Base-by-base conservation (phyloP, 2,797 vertebrate genomes). In the Malacoctenus gilli region DNA sequence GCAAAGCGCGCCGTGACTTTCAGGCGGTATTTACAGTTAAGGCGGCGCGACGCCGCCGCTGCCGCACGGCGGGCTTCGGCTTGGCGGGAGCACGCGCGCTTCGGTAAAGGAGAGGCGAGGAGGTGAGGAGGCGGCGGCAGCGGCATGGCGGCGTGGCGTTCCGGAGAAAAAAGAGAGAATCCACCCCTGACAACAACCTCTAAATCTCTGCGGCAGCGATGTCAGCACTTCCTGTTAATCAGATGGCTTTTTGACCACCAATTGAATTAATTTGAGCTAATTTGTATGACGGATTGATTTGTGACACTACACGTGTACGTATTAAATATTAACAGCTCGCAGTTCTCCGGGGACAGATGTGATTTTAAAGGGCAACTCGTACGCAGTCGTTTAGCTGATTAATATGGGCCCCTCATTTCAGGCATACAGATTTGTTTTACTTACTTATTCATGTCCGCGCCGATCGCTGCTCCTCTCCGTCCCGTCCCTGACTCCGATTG, bases 261-360 rank as follows among this genome's bases (percentile, higher is more conserved):
- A 82, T 86, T 85, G 83, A 90, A 90, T 88, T 87, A 88, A 90
- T 88, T 87, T 72, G 38, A 79, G 69, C 79, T 90, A 89, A 92
- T 90, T 89, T 89, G 83, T 72, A 55, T 62, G 85, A 84, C 85
- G 77, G 83, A 89, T 91, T 88, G 83, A 92, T 90, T 91, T 79
- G 83, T 77, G 71, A 89, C 72, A 79, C 82, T 73, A 83, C 84
- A 85, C 80, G 80, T 86, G 86, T 90, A 84, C 39, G 57, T 79
- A 89, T 92, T 90, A 91, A 91, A 90, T 91, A 91, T 91, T 91
- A 91, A 91, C 85, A 84, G 79, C 61, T 44, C 62, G 64, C 84
- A 71, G 75, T 82, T 89, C 86, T 77, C 77, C 69, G 16, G 73
- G 82, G 88, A 87, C 83, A 79, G 79, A 85, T 66, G 80, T 69